Evolutionary conservation across 2,797 vertebrate species (phyloP).

Genomic region (Acrocephalus scirpaceus): DNA sequence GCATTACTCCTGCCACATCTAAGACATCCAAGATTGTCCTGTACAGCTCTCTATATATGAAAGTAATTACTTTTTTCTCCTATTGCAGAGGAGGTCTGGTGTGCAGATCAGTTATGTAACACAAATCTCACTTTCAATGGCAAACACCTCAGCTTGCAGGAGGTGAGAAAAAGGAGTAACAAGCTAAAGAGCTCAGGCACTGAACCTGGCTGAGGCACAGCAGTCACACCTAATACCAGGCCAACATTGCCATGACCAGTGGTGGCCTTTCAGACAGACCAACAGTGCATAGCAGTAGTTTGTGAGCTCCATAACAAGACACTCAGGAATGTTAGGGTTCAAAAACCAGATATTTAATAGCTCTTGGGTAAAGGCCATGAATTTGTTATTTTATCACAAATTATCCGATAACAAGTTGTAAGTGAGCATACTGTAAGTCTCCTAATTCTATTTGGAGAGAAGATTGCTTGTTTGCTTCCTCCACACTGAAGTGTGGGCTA

Average conservation of each 20-base stretch:
- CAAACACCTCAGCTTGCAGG: not conserved
- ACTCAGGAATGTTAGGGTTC: not conserved
- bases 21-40: not conserved
- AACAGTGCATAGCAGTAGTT: not conserved
- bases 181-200: not conserved
- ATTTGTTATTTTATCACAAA: not conserved
- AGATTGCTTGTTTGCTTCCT: not conserved
- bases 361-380: not conserved
- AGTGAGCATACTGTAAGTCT: not conserved
- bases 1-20: accelerated
- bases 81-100: not conserved
- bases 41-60: not conserved
- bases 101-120: not conserved
- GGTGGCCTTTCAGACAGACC: not conserved
- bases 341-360: not conserved
- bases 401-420: not conserved
- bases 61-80: not conserved
- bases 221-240: not conserved
- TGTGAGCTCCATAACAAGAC: not conserved
- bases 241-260: not conserved
- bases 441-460: not conserved
- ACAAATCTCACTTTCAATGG: not conserved
- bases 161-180: not conserved
- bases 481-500: not conserved
- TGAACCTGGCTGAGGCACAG: not conserved